phyloP scores from a whole-genome alignment of 1,140 invertebrate genomes.

The Pachypeltis micranthus region DNA sequence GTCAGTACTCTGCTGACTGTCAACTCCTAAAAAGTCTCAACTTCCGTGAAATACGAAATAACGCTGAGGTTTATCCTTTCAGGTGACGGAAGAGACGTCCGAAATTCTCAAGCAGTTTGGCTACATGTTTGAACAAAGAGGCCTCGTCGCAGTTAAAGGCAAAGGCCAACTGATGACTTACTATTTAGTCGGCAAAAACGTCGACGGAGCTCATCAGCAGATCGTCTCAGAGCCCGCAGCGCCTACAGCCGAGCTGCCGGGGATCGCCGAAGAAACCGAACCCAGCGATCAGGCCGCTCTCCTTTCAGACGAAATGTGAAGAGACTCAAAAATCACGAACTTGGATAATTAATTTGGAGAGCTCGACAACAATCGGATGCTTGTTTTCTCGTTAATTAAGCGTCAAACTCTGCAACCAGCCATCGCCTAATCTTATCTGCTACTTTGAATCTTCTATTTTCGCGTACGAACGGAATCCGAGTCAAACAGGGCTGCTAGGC shows the following conservation, averaged over 20 bases:
- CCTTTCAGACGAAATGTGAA: neutral
- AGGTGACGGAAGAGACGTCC: conserved; percentile 88
- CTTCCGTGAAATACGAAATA: too few relatives aligned
- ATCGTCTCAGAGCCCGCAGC: neutral
- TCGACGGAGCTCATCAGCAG: neutral
- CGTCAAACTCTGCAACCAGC: neutral
- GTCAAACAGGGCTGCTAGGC: too few relatives aligned
- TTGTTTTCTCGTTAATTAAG: neutral
- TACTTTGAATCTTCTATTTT: neutral
- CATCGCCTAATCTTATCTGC: neutral
- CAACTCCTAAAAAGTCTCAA: neutral
- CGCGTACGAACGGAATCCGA: neutral
- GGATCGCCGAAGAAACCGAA: conserved; percentile 7
- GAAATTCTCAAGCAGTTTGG: conserved; percentile 74
- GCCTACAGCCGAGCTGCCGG: neutral
- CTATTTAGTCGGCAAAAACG: conserved; percentile 63
- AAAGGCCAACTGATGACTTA: conserved; percentile 93
- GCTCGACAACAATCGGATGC: neutral
- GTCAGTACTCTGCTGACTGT: conserved; percentile 44
- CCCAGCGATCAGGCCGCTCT: conserved; percentile 2
- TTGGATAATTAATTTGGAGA: neutral
- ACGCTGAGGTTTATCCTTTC: conserved; percentile 24
- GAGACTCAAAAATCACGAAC: neutral
- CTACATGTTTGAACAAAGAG: conserved; percentile 82
- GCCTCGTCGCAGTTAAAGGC: conserved; percentile 84